Evolutionary conservation across 53 echinoderm and acorn worm genomes (phyloP), one percentile per base, ranked within the genome.

Genomic region (Echinometra lucunter): DNA sequence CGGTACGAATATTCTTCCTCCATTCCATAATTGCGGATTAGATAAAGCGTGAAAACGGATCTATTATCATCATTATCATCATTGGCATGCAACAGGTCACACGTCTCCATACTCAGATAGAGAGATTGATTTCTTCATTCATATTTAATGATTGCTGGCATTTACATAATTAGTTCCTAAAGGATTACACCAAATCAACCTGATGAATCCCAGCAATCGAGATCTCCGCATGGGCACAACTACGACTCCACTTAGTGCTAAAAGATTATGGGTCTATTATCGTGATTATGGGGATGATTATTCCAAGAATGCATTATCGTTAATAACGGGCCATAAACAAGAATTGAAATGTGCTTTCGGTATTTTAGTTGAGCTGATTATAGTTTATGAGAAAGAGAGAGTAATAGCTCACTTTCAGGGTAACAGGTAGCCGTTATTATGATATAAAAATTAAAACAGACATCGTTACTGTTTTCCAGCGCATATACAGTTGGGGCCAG

Each of bases 41-140:
- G 75, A 75, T 75, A 40, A 40, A 75, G 75, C 75, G 75, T 40
- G 75, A 38, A 75, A 75, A 75, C 75, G 32, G 28, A 72, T 2
- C 72, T 12, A n/a, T n/a, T n/a, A 37, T 34, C 13, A 37, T 35
- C 35, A 37, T 74, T 30, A 72, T 66, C 25, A 69, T 69, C 69
- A 69, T 9, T 38, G 78, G 1, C 23, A 78, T 78, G 78, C 18
- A 42, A 78, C 42, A 42, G 42, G 13, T 78, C 78, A 78, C 78
- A 78, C 78, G 78, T 78, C 42, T 78, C 5, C 40, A 7, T 15
- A 72, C 28, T 3, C 13, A 42, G 3, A 42, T 42, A 38, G 42
- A 78, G 19, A 42, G 42, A 42, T 17, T 78, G 28, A 6, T 32
- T 34, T 69, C 1, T 30, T 30, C 34, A 69, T 69, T 69, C 10